Conservation (phyloP, 2,113 vertebrate species). For the Brienomyrus brachyistius region DNA sequence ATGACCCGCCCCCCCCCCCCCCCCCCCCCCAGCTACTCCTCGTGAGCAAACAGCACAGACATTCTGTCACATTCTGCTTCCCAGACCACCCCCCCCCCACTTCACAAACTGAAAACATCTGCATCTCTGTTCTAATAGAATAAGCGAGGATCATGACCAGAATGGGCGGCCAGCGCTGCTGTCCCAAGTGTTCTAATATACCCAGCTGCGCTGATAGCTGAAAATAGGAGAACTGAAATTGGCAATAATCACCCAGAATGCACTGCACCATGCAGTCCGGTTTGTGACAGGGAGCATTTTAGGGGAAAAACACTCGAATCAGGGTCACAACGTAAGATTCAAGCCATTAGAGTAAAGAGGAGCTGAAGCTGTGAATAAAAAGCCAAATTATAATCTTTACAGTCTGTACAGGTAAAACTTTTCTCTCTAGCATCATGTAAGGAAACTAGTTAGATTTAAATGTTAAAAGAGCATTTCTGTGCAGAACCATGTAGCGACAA, state of each 20-base stretch:
- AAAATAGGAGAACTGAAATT: not conserved
- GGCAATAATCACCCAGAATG: not conserved
- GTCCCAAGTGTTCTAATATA: constrained; percentile 1
- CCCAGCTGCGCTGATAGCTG: not conserved
- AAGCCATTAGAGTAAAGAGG: not conserved
- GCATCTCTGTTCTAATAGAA: not conserved
- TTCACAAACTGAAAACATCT: not conserved
- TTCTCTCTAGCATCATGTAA: not conserved
- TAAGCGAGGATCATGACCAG: not conserved
- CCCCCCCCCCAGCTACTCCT: too few species aligned
- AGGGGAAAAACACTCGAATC: not conserved
- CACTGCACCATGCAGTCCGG: not conserved
- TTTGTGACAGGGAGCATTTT: not conserved
- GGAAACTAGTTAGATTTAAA: not conserved
- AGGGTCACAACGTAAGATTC: not conserved
- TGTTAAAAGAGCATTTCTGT: not conserved
- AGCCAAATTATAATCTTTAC: not conserved
- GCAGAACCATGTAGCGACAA: not conserved
- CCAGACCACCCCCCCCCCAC: not conserved
- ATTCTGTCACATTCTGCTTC: not conserved
- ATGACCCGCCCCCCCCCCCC: too few species aligned
- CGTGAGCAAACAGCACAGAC: too few species aligned
- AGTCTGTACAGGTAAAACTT: not conserved
- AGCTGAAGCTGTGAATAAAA: not conserved
- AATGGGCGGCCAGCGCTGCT: not conserved